phyloP scores from a whole-genome alignment of 2,113 vertebrate genomes.

The Phyllostomus hastatus region DNA sequence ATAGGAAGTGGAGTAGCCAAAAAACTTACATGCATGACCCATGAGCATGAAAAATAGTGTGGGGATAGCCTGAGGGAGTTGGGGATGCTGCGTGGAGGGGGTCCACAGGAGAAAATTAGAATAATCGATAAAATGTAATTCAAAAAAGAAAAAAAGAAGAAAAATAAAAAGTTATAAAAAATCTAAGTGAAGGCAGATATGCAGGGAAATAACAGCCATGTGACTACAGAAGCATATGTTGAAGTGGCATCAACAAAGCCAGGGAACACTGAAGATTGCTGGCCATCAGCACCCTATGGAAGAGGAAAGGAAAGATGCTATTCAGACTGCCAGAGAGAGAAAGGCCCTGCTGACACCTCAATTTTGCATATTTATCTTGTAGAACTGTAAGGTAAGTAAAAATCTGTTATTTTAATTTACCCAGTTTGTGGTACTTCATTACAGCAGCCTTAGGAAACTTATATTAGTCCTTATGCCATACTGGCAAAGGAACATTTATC shows the following conservation, averaged over 20 bases:
- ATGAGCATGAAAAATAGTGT: too few species aligned
- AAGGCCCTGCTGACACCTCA: background rate
- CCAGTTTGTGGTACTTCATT: background rate
- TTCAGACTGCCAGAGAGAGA: background rate
- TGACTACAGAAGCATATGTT: background rate
- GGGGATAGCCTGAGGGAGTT: too few species aligned
- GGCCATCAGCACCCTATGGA: background rate
- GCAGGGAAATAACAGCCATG: background rate
- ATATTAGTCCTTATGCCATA: background rate
- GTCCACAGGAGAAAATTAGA: too few species aligned
- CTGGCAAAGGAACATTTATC: background rate
- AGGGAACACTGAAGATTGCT: background rate
- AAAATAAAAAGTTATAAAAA: background rate
- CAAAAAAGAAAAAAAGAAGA: too few species aligned
- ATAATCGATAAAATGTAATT: too few species aligned
- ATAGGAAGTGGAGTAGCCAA: too few species aligned
- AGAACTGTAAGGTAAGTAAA: background rate
- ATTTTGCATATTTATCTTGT: background rate
- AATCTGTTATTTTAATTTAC: background rate
- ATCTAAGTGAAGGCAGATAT: background rate
- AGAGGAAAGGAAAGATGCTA: background rate
- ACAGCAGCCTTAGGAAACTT: background rate
- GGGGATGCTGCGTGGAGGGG: too few species aligned
- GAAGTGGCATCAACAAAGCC: background rate
- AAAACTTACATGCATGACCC: too few species aligned